Percentiles rank a stretch among this genome's conserved stretches.
These are phyloP conservation scores for Takifugu bimaculatus DNA, from an alignment of 2,113 vertebrate genomes.

Conservation along the genomic window DNA sequence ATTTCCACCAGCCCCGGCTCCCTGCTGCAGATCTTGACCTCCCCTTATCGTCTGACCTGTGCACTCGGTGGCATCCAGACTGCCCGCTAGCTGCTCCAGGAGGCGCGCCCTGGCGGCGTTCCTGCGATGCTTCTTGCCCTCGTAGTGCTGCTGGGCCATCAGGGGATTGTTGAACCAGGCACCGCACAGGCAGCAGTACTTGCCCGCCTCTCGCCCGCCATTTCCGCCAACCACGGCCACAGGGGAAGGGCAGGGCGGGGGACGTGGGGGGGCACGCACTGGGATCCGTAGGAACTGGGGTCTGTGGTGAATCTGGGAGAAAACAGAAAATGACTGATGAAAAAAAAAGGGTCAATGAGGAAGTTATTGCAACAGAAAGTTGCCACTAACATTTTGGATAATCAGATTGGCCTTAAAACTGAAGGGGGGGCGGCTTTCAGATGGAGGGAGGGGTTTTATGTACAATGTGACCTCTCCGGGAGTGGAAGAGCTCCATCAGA, in stretches of 20 bases:
- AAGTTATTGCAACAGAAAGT: neutral
- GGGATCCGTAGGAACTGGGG: slow-evolving; percentile 65
- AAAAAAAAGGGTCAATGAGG: neutral
- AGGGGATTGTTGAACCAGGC: slow-evolving; percentile 84
- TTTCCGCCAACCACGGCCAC: slow-evolving; percentile 50
- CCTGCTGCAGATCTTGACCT: slow-evolving; percentile 25
- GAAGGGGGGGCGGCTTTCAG: too few species aligned
- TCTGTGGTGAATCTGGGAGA: slow-evolving; percentile 48
- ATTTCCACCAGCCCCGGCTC: slow-evolving; percentile 25
- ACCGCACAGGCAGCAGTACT: slow-evolving; percentile 79
- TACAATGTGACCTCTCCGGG: too few species aligned
- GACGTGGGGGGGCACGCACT: slow-evolving; percentile 53
- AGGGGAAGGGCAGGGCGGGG: slow-evolving; percentile 50
- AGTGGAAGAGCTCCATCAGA: too few species aligned
- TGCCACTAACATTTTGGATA: too few species aligned
- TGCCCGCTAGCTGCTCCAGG: slow-evolving; percentile 77
- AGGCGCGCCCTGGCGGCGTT: slow-evolving; percentile 78
- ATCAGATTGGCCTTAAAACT: too few species aligned
- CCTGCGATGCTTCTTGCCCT: slow-evolving; percentile 81
- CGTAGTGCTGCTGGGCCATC: slow-evolving; percentile 84
- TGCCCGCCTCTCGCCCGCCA: slow-evolving; percentile 72
- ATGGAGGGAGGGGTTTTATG: too few species aligned
- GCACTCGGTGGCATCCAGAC: slow-evolving; percentile 76
- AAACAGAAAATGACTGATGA: neutral
- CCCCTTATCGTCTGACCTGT: slow-evolving; percentile 67